A percentile compares a stretch with the other conserved stretches of the same genome.
Conservation (phyloP, 35 echinoderm and acorn worm species). For the Hemicentrotus pulcherrimus region DNA sequence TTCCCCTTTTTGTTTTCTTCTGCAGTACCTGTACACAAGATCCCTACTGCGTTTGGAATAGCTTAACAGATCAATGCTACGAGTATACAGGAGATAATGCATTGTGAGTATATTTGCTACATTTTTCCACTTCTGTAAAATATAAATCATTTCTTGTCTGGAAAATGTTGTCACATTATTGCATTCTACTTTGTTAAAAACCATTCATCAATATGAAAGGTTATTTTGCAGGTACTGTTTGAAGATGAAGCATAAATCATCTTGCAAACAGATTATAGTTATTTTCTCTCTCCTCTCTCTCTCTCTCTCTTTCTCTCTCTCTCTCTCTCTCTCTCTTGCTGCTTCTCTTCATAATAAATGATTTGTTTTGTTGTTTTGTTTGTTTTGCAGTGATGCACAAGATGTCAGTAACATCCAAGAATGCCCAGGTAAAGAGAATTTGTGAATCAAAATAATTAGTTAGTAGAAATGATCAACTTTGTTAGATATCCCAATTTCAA, state of each 20-base stretch:
- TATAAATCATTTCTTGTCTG: neutral
- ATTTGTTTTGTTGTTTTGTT: neutral
- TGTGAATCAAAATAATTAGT: neutral
- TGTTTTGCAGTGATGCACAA: constrained; percentile 69
- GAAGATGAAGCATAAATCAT: too few species aligned
- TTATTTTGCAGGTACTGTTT: too few species aligned
- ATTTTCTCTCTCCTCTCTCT: too few species aligned
- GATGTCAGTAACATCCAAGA: constrained; percentile 74
- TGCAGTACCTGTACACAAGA: constrained; percentile 88
- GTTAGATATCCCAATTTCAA: too few species aligned
- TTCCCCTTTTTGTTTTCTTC: neutral
- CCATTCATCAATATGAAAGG: too few species aligned
- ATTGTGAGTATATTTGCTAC: constrained; percentile 62
- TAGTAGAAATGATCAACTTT: too few species aligned
- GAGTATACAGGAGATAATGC: constrained; percentile 52
- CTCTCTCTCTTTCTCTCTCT: too few species aligned
- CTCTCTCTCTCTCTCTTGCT: too few species aligned
- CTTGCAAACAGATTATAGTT: too few species aligned
- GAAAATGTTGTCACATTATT: too few species aligned
- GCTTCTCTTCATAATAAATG: too few species aligned
- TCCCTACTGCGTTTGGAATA: constrained; percentile 90
- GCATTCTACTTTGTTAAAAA: too few species aligned
- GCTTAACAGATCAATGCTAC: constrained; percentile 60
- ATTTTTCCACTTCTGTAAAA: neutral
- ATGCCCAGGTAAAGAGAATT: constrained; percentile 53